Evolutionary conservation across 1,140 invertebrate species (phyloP).

Genomic region (Sinonovacula constricta): DNA sequence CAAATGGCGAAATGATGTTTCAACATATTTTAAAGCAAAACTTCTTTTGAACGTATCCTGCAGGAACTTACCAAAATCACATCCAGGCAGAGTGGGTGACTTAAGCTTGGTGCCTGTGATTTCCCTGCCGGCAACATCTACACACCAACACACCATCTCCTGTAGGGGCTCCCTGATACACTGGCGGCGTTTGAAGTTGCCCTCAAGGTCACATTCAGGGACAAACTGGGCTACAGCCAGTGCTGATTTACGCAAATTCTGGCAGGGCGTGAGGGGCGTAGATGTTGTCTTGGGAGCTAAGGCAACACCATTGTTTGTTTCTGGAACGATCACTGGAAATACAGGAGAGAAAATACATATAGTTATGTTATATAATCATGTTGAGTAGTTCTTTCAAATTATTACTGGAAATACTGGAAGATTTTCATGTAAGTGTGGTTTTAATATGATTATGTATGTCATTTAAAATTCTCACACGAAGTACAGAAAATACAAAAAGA

Average conservation of each 20-base stretch:
- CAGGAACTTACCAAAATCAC: constrained; percentile 63
- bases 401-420: no score
- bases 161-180: constrained; percentile 53
- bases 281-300: constrained; percentile 44
- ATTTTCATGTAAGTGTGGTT: no score
- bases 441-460: no score
- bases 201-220: constrained; percentile 60
- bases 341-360: no score
- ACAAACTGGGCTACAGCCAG: constrained; percentile 42
- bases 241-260: constrained; percentile 55
- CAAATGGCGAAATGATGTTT: not conserved
- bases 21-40: not conserved
- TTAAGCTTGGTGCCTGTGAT: constrained; percentile 63
- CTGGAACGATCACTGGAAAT: no score
- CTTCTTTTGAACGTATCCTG: no score
- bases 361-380: no score
- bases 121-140: constrained; percentile 59
- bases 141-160: constrained; percentile 76
- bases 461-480: no score
- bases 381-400: no score
- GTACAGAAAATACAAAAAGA: no score
- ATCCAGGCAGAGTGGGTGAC: constrained; percentile 60
- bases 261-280: constrained; percentile 57
- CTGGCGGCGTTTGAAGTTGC: constrained; percentile 65
- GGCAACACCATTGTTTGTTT: constrained; percentile 18